These are phyloP conservation scores for Trachops cirrhosus DNA, from an alignment of 2,797 vertebrate species.

Conservation along the genomic window DNA sequence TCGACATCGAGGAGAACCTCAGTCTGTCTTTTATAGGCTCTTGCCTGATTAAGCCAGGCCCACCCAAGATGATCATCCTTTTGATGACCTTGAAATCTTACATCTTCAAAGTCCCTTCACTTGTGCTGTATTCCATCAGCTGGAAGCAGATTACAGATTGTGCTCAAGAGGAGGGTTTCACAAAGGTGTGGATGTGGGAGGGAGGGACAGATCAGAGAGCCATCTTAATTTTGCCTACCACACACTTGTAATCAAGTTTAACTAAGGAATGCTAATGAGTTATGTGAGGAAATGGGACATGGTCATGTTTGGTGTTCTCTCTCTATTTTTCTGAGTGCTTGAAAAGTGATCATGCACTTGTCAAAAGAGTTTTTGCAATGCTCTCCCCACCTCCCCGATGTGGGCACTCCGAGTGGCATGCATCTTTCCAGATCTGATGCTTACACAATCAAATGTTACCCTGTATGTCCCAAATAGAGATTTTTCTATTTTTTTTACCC, in stretches of 20 bases:
- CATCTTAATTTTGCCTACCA: not conserved
- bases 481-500: not conserved
- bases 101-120: not conserved
- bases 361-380: not conserved
- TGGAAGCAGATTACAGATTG: not conserved
- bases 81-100: not conserved
- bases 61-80: not conserved
- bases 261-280: not conserved
- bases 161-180: not conserved
- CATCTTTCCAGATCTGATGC: not conserved
- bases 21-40: not conserved
- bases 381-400: not conserved
- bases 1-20: not conserved
- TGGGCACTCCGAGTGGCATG: not conserved
- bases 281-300: not conserved
- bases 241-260: not conserved
- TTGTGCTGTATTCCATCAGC: not conserved
- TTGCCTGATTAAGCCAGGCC: not conserved
- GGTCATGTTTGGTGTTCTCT: not conserved
- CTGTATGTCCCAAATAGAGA: not conserved
- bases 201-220: not conserved
- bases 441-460: not conserved
- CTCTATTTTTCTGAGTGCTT: not conserved
- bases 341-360: fast-evolving
- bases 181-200: not conserved